These are phyloP conservation scores for Omphaloscelis lunosa DNA, from an alignment of 2,888 invertebrate genomes.

Conservation along the genomic window DNA sequence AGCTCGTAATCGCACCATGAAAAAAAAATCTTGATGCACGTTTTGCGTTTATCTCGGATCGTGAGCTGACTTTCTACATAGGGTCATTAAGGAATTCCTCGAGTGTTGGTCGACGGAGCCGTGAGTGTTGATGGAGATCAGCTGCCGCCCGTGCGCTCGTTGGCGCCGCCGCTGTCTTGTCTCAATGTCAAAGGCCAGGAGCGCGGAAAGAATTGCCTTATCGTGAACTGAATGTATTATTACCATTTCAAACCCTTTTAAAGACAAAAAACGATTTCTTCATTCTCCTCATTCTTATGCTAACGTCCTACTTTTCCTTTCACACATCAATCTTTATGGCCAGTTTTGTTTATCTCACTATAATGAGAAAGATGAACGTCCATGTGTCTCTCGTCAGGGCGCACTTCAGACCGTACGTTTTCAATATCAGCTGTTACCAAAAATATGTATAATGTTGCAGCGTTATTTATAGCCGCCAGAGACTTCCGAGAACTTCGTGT, in stretches of 20 bases:
- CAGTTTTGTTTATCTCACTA: conserved; percentile 45
- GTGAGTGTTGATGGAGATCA: conserved; percentile 73
- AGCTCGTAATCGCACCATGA: conserved; percentile 61
- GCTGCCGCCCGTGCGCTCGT: conserved; percentile 56
- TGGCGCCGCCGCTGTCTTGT: conserved; percentile 53
- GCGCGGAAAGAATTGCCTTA: conserved; percentile 53
- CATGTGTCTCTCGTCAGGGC: conserved; percentile 63
- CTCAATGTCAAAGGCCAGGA: conserved; percentile 70
- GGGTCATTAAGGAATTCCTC: conserved; percentile 76
- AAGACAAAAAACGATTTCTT: neutral
- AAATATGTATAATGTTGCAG: conserved; percentile 64
- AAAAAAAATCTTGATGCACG: conserved; percentile 65
- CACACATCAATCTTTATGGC: conserved; percentile 39
- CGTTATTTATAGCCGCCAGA: conserved; percentile 67
- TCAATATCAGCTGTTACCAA: conserved; percentile 69
- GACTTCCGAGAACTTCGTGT: conserved; percentile 66
- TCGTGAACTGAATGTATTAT: conserved; percentile 25
- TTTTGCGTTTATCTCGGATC: conserved; percentile 72
- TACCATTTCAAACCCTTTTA: neutral
- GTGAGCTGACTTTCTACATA: conserved; percentile 70
- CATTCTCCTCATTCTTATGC: neutral
- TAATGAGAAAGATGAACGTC: conserved; percentile 56
- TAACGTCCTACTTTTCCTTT: conserved; percentile 27
- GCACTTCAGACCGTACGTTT: conserved; percentile 61
- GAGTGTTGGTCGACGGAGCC: conserved; percentile 55